Evolutionary conservation across 2,888 invertebrate species (phyloP).

Genomic region (Macaria notata): DNA sequence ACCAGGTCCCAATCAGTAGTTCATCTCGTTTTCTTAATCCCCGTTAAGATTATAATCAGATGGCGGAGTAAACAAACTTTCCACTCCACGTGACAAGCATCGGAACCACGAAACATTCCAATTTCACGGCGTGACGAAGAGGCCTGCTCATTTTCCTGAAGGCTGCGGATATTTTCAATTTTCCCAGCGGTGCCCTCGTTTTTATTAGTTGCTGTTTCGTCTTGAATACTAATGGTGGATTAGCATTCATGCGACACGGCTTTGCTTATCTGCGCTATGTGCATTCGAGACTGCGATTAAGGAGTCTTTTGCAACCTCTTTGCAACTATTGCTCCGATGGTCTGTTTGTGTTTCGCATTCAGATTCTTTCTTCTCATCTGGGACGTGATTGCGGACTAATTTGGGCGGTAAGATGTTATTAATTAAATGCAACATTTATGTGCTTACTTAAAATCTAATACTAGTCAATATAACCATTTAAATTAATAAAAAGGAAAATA

Average conservation of each 20-base stretch:
- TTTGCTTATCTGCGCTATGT: conserved; percentile 44
- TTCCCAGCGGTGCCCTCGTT: conserved; percentile 70
- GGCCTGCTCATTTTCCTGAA: conserved; percentile 73
- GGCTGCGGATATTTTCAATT: conserved; percentile 81
- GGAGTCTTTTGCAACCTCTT: conserved; percentile 19
- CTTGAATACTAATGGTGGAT: conserved; percentile 76
- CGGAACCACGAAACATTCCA: conserved; percentile 60
- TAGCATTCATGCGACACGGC: conserved; percentile 66
- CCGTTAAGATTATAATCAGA: conserved; percentile 52
- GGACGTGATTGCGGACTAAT: too few species aligned
- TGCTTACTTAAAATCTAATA: too few species aligned
- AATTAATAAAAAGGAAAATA: too few species aligned
- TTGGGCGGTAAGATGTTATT: too few species aligned
- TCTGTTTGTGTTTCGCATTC: conserved; percentile 11
- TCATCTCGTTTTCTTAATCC: conserved; percentile 1
- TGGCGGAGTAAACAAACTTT: conserved; percentile 75
- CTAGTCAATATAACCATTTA: too few species aligned
- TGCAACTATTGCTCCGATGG: conserved; percentile 16
- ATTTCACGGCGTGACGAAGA: conserved; percentile 75
- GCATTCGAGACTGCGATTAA: conserved; percentile 24
- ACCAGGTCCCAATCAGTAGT: too few species aligned
- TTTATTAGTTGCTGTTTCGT: conserved; percentile 79
- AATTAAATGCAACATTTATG: too few species aligned
- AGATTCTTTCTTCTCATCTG: not conserved
- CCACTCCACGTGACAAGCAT: conserved; percentile 67